A percentile compares a stretch with the other conserved stretches of the same genome.
These are phyloP conservation scores for Drosophila malerkotliana DNA, from an alignment of 1,140 invertebrate genomes.

Conservation along the genomic window DNA sequence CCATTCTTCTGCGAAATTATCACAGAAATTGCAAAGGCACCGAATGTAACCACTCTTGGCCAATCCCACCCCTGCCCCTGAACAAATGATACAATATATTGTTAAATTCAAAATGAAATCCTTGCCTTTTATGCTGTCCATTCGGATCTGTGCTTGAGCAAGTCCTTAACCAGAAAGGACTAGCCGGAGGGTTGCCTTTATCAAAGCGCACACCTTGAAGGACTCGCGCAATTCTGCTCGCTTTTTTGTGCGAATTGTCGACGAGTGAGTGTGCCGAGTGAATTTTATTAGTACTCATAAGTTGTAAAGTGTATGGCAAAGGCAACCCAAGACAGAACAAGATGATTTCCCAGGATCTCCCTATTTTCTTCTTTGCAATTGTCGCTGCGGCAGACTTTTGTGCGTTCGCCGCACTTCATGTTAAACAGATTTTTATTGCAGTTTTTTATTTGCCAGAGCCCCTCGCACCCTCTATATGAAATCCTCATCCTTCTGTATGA, in stretches of 20 bases:
- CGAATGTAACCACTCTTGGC: slow-evolving; percentile 35
- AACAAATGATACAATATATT: slow-evolving; percentile 37
- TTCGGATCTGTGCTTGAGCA: slow-evolving; percentile 20
- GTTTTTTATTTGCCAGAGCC: slow-evolving; percentile 68
- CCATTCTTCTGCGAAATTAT: slow-evolving; percentile 56
- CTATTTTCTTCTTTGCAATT: slow-evolving; percentile 17
- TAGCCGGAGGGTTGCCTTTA: slow-evolving; percentile 20
- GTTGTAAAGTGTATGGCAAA: slow-evolving; percentile 74
- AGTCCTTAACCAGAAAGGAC: slow-evolving; percentile 15
- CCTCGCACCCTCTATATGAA: not conserved
- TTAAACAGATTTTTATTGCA: slow-evolving; percentile 81
- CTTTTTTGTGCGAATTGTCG: slow-evolving; percentile 30
- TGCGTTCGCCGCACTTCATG: slow-evolving; percentile 65
- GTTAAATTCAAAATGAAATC: slow-evolving; percentile 54
- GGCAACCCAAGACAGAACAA: slow-evolving; percentile 27
- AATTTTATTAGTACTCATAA: slow-evolving; percentile 81
- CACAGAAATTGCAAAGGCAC: slow-evolving; percentile 62
- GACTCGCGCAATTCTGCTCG: slow-evolving; percentile 33
- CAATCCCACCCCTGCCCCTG: slow-evolving; percentile 5
- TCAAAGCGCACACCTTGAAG: slow-evolving; percentile 69
- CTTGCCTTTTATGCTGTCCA: slow-evolving; percentile 48
- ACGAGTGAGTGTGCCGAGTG: slow-evolving; percentile 63
- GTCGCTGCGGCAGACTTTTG: slow-evolving; percentile 52
- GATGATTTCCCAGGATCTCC: slow-evolving; percentile 32
- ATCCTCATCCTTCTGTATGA: slow-evolving; percentile 14